phyloP scores from a whole-genome alignment of 2,797 vertebrate genomes.

The Argya squamiceps region DNA sequence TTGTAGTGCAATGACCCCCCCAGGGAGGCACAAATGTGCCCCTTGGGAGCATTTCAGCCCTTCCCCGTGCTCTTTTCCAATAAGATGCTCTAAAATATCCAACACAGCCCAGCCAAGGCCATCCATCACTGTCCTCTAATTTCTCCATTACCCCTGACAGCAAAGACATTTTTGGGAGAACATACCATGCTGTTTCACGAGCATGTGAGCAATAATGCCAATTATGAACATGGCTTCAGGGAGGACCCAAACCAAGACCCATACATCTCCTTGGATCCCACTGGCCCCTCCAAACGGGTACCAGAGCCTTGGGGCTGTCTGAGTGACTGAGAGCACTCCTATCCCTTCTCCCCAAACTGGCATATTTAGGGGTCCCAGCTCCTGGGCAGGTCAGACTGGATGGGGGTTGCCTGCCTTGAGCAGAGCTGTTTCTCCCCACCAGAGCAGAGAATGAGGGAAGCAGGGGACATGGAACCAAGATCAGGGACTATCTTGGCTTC shows the following conservation, averaged over 20 bases:
- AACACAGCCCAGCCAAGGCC: neutral
- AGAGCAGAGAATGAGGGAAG: rapidly evolving
- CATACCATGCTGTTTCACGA: rapidly evolving
- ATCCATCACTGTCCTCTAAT: neutral
- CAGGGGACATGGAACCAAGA: neutral
- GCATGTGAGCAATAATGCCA: neutral
- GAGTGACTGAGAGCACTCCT: neutral
- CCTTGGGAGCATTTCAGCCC: neutral
- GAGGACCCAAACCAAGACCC: neutral
- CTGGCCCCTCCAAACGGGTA: rapidly evolving
- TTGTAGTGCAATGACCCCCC: neutral
- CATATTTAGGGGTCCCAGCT: neutral
- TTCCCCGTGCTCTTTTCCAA: neutral
- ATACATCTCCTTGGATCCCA: neutral
- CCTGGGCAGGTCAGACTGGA: neutral
- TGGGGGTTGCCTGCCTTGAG: neutral
- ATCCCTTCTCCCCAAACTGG: neutral
- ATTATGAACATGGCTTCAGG: neutral
- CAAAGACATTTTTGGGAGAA: neutral
- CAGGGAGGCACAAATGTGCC: neutral
- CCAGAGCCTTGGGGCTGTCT: neutral
- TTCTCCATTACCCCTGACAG: neutral
- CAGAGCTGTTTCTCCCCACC: neutral
- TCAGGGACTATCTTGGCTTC: neutral
- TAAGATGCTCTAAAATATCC: neutral